Evolutionary conservation across 92 coral and sea anemone genomes (phyloP).

Genomic region (Galaxea fascicularis): DNA sequence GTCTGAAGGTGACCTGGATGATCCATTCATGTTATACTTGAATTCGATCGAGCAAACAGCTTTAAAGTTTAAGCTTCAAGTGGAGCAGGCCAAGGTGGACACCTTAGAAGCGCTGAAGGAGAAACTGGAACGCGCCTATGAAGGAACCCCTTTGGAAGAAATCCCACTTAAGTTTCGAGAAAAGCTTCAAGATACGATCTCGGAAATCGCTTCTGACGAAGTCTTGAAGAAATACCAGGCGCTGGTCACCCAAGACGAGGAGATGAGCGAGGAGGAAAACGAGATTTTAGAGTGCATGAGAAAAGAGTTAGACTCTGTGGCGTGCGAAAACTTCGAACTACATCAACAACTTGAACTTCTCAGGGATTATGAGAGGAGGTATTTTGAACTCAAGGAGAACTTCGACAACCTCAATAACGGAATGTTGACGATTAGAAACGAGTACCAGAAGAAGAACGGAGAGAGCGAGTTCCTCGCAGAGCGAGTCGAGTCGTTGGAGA

Average conservation of each 20-base stretch:
- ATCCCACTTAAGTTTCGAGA: slow-evolving; percentile 89
- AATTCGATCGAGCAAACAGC: slow-evolving; percentile 95
- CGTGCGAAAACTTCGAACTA: slow-evolving; percentile 73
- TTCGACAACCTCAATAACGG: slow-evolving; percentile 80
- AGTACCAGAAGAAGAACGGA: slow-evolving; percentile 87
- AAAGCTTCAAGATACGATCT: slow-evolving; percentile 89
- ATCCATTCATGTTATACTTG: slow-evolving; percentile 90
- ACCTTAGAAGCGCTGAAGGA: slow-evolving; percentile 82
- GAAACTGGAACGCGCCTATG: slow-evolving; percentile 89
- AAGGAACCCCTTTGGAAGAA: slow-evolving; percentile 92
- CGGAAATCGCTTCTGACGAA: slow-evolving; percentile 83
- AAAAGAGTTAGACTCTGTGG: slow-evolving; percentile 70
- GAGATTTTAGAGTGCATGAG: slow-evolving; percentile 67
- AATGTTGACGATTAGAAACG: slow-evolving; percentile 79
- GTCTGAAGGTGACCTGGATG: slow-evolving; percentile 79
- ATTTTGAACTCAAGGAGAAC: slow-evolving; percentile 74
- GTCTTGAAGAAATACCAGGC: slow-evolving; percentile 82
- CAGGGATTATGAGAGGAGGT: slow-evolving; percentile 72
- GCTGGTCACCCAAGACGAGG: slow-evolving; percentile 69
- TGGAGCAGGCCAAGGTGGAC: slow-evolving; percentile 95
- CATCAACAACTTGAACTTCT: slow-evolving; percentile 68
- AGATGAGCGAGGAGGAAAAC: slow-evolving; percentile 72
- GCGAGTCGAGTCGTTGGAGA: slow-evolving; percentile 80
- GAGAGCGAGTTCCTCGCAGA: slow-evolving; percentile 93
- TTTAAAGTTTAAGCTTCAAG: slow-evolving; percentile 85